A percentile compares a stretch with the other conserved stretches of the same genome.
These are phyloP conservation scores for Myathropa florea DNA, from an alignment of 2,888 invertebrate genomes.

Conservation along the genomic window DNA sequence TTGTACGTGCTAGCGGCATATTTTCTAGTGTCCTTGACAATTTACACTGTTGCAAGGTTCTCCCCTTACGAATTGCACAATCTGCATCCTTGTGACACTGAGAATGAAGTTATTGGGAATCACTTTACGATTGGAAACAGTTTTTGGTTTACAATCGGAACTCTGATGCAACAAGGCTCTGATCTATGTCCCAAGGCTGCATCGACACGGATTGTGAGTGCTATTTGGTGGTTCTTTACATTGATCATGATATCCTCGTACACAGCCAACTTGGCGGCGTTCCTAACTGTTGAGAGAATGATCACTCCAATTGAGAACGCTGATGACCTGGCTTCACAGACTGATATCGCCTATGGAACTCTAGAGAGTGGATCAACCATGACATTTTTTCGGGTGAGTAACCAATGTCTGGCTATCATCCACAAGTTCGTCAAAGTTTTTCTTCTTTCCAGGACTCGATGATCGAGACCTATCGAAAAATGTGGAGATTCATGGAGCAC, in stretches of 20 bases:
- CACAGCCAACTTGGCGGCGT: conserved; percentile 95
- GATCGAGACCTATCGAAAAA: conserved; percentile 89
- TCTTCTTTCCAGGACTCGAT: conserved; percentile 85
- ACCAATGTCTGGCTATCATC: background rate
- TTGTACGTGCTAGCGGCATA: conserved; percentile 90
- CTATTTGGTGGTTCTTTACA: conserved; percentile 96
- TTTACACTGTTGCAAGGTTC: conserved; percentile 90
- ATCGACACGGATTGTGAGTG: conserved; percentile 90
- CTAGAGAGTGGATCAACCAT: conserved; percentile 92
- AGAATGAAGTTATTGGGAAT: conserved; percentile 85
- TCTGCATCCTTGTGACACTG: conserved; percentile 86
- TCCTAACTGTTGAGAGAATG: conserved; percentile 94
- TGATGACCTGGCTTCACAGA: conserved; percentile 91
- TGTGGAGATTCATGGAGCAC: conserved; percentile 92
- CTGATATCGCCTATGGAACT: conserved; percentile 92
- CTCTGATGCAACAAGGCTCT: conserved; percentile 92
- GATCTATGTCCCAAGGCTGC: conserved; percentile 87
- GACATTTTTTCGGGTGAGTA: conserved; percentile 90
- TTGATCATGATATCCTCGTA: conserved; percentile 95
- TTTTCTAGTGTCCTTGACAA: conserved; percentile 88
- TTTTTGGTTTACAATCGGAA: conserved; percentile 95
- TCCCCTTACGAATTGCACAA: conserved; percentile 91
- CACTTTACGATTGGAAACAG: conserved; percentile 91
- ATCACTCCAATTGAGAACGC: conserved; percentile 92
- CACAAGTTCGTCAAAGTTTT: background rate